A percentile compares a stretch with the other conserved stretches of the same genome.
Evolutionary conservation across 2,888 invertebrate genomes (phyloP).

Genomic region (Amiota mariae): DNA sequence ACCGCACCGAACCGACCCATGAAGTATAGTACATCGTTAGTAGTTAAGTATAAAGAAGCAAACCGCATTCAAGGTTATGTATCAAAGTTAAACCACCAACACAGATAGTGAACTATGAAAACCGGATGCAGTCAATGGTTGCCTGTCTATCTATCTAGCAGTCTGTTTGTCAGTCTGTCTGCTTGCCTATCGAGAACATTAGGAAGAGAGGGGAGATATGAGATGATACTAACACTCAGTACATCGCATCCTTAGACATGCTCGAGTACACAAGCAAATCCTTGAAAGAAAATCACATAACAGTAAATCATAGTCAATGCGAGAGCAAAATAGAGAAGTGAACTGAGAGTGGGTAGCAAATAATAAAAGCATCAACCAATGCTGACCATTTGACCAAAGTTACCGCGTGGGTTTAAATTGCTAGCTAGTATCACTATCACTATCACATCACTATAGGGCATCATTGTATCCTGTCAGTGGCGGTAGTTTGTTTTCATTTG

Average conservation of each 20-base stretch:
- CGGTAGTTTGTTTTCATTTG: slow-evolving; percentile 64
- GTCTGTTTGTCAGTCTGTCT: no score
- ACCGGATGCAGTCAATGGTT: neutral
- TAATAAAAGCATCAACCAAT: slow-evolving; percentile 3
- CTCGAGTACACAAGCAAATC: slow-evolving; percentile 65
- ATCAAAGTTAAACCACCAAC: slow-evolving; percentile 63
- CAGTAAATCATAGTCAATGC: slow-evolving; percentile 71
- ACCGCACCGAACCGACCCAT: no score
- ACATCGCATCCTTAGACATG: slow-evolving; percentile 51
- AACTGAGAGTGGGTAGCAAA: neutral
- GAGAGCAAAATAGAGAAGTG: neutral
- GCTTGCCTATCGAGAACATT: neutral
- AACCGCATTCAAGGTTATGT: slow-evolving; percentile 68
- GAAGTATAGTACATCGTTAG: no score
- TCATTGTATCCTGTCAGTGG: slow-evolving; percentile 40
- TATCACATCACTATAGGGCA: slow-evolving; percentile 35
- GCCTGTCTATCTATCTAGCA: no score
- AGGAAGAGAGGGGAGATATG: slow-evolving; percentile 37
- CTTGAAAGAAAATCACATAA: slow-evolving; percentile 65
- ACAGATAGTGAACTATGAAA: slow-evolving; percentile 42
- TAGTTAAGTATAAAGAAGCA: slow-evolving; percentile 50
- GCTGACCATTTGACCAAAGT: slow-evolving; percentile 45
- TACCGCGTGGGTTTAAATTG: no score
- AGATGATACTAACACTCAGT: slow-evolving; percentile 39
- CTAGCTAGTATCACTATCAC: slow-evolving; percentile 8